A percentile compares a stretch with the other conserved stretches of the same genome.
Conservation (phyloP, 2,113 vertebrate genomes). For the Toxotes jaculatrix region DNA sequence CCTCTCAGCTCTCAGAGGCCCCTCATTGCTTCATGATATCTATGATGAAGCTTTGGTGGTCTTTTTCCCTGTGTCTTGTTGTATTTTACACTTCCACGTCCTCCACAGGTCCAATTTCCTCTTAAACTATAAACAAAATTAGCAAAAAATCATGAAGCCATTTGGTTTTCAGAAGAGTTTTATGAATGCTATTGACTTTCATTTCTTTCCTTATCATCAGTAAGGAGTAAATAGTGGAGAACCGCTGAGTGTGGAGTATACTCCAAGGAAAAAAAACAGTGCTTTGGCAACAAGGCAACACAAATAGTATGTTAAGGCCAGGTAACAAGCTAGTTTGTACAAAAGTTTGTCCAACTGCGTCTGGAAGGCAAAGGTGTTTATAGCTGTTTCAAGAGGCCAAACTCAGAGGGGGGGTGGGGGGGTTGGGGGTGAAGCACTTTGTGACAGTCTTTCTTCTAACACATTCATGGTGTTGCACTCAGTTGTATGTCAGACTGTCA, state of each 20-base stretch:
- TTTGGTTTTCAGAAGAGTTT: not conserved
- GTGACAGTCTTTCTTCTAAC: not conserved
- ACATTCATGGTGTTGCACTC: not conserved
- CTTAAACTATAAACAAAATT: not conserved
- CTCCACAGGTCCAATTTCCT: not conserved
- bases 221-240: not conserved
- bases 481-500: not conserved
- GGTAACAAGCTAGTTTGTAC: not conserved
- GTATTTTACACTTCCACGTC: not conserved
- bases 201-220: not conserved
- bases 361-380: not conserved
- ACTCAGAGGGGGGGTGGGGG: too few species aligned
- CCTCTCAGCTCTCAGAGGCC: constrained; percentile 18
- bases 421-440: not conserved
- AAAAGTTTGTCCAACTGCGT: not conserved
- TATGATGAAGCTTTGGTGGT: not conserved
- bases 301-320: not conserved
- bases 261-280: not conserved
- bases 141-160: not conserved
- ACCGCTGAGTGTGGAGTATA: not conserved
- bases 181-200: not conserved
- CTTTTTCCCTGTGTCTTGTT: not conserved
- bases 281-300: not conserved
- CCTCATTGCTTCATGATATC: not conserved
- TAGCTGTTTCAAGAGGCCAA: not conserved